Base-by-base conservation (phyloP, 1,140 invertebrate genomes). In the Pogonomyrmex barbatus region DNA sequence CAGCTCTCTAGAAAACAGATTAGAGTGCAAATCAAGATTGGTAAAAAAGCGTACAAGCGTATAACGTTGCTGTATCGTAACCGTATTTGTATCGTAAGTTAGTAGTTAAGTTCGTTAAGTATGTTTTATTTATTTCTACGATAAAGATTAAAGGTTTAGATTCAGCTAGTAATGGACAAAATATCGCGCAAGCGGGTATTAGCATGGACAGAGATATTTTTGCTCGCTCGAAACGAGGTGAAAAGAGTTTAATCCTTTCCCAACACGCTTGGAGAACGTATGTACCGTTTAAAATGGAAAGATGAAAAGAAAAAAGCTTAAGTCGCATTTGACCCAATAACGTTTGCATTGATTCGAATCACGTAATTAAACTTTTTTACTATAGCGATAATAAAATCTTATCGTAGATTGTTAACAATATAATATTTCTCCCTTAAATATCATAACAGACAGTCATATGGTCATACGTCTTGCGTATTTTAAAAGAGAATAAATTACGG, bases 341-440 rank as follows among this genome's bases (percentile, higher is more conserved):
- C 52, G 30, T 86, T 62, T n/a, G 36, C 67, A 12, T 77, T 67
- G 60, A 84, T 89, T 47, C 67, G 14, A 87, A 73, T 89, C 85
- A 84, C 85, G 67, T 81, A 75, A 90, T 90, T 90, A 90, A 90
- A 90, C 65, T 39, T 58, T 56, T 81, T 89, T 87, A 78, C 62
- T 12, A 14, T 39, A 70, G 50, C 12, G 33, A 47, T 47, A 82
- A 39, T 75, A 83, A 83, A 75, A 73, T 73, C 54, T 9, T 1
- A 50, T 60, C 14, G 52, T 30, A 12, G 33, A 68, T 4, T 14
- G 24, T n/a, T 42, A 50, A 5, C 10, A 4, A 60, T 12, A 75
- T 47, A 4, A 60, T 12, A 75, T 47, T 83, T 33, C 24, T 5
- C 14, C 8, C 14, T 14, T 14, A 10, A 81, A 24, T 30, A 52